These are phyloP conservation scores for Meleagris gallopavo DNA, from an alignment of 2,113 vertebrate genomes.

Conservation along the genomic window DNA sequence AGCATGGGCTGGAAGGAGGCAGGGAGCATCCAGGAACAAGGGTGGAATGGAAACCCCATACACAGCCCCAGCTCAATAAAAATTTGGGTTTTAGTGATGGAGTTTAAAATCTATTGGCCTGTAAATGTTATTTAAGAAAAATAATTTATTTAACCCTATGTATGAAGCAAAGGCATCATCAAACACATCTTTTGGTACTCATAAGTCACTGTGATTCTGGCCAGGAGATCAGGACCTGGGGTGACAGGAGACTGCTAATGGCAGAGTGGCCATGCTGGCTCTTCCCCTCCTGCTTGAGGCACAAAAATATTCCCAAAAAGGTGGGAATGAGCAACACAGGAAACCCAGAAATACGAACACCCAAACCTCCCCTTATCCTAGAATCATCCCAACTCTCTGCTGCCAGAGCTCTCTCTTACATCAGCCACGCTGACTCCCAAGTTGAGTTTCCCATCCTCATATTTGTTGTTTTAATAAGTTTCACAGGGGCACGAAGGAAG, in stretches of 20 bases:
- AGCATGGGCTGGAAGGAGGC: not conserved
- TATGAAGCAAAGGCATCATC: not conserved
- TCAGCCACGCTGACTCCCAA: no score
- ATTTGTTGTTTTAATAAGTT: not conserved
- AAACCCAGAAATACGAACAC: not conserved
- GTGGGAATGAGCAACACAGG: not conserved
- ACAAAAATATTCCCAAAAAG: not conserved
- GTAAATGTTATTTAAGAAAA: not conserved
- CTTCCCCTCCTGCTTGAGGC: not conserved
- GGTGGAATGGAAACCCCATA: not conserved
- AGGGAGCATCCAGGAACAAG: rapidly evolving
- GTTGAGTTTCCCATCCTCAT: not conserved
- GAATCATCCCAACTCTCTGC: not conserved
- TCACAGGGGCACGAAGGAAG: not conserved
- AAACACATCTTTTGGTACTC: not conserved
- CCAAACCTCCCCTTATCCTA: not conserved
- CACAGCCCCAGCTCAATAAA: not conserved
- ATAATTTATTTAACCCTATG: not conserved
- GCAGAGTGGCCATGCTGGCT: not conserved
- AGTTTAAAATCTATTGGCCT: not conserved
- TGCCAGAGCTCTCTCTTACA: not conserved
- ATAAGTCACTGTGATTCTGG: not conserved
- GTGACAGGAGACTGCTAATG: not conserved
- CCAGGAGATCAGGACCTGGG: not conserved
- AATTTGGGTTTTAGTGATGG: not conserved